Percentiles rank a stretch among this genome's conserved stretches.
phyloP scores from a whole-genome alignment of 2,797 vertebrate genomes.

The Characodon lateralis region DNA sequence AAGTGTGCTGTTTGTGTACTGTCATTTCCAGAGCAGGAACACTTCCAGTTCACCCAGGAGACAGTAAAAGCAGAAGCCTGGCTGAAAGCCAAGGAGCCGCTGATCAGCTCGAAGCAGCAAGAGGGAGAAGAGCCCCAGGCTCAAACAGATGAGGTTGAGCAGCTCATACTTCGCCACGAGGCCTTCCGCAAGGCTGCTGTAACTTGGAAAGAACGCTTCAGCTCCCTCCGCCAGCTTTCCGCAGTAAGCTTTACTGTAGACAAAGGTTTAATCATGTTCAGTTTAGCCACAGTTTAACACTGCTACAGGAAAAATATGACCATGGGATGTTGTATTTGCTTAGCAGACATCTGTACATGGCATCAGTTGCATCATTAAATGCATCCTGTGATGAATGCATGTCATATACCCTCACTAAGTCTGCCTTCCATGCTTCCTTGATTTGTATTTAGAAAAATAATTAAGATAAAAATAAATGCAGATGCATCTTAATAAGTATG shows the following conservation, averaged over 20 bases:
- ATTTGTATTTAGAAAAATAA: slow-evolving; percentile 24
- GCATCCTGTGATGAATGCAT: slow-evolving; percentile 49
- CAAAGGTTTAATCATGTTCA: slow-evolving; percentile 70
- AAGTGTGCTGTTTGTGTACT: slow-evolving; percentile 37
- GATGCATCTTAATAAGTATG: neutral
- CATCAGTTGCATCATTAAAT: slow-evolving; percentile 49
- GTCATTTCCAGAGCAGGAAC: slow-evolving; percentile 85
- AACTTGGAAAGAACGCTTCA: slow-evolving; percentile 95
- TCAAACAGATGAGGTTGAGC: slow-evolving; percentile 90
- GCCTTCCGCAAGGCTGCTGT: slow-evolving; percentile 92
- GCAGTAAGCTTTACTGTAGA: slow-evolving; percentile 80
- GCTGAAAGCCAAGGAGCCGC: slow-evolving; percentile 90
- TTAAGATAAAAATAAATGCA: neutral
- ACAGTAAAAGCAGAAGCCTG: slow-evolving; percentile 89
- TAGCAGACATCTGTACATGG: slow-evolving; percentile 53
- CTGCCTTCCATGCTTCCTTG: slow-evolving; percentile 22
- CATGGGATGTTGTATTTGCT: slow-evolving; percentile 54
- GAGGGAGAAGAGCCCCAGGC: slow-evolving; percentile 80
- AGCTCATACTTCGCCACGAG: slow-evolving; percentile 93
- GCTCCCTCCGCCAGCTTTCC: slow-evolving; percentile 89
- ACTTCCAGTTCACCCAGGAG: slow-evolving; percentile 88
- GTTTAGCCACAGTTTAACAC: slow-evolving; percentile 60
- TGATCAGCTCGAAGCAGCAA: slow-evolving; percentile 77
- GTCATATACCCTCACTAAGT: slow-evolving; percentile 28
- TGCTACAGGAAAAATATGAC: slow-evolving; percentile 44